Evolutionary conservation across 2,113 vertebrate species (phyloP), one percentile per base, ranked within the genome.

Genomic region (Porphyrio hochstetteri): DNA sequence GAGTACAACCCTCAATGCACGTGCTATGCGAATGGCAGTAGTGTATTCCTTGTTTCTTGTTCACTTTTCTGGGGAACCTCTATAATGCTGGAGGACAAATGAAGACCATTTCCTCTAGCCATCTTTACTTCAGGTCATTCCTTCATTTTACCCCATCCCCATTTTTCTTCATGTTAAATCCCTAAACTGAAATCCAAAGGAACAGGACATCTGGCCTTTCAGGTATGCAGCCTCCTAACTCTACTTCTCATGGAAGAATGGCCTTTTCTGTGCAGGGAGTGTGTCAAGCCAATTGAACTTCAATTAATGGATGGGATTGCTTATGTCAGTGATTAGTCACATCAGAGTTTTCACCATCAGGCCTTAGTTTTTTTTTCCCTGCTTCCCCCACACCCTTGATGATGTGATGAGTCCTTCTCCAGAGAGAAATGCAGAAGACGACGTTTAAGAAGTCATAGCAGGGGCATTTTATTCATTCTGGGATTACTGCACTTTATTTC

Each of bases 341-440:
- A 83, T 53, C 33, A 92, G n/a, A 79, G 19, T 87, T 95, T 82
- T 90, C 67, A 93, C 78, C 38, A 94, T 83, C 71, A 88, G 60
- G 27, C 40, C 35, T 31, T 61, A 40, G 24, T 68, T 88, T 90
- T 83, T 83, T 88, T 48, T 48, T 35, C 78, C 60, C 29, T 83
- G 52, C 63, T 92, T 92, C 59, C 15, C 40, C 61, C 71, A 81
- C 40, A 90, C 9, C 7, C n/a, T 77, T 38, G 42, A 68, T 50
- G n/a, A 95, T 90, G 13, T 25, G 79, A 86, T 0, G 2, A 93
- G 55, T 52, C 70, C 50, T 46, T 74, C 67, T 87, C 65, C 59
- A 42, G 18, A 88, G 10, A 85, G 23, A 87, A 87, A 69, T 0
- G 3, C 29, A 74, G 82, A 93, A 75, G 46, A 56, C 40, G 59